Base-by-base conservation (phyloP, 2,797 vertebrate genomes). In the Phalloptychus januarius region DNA sequence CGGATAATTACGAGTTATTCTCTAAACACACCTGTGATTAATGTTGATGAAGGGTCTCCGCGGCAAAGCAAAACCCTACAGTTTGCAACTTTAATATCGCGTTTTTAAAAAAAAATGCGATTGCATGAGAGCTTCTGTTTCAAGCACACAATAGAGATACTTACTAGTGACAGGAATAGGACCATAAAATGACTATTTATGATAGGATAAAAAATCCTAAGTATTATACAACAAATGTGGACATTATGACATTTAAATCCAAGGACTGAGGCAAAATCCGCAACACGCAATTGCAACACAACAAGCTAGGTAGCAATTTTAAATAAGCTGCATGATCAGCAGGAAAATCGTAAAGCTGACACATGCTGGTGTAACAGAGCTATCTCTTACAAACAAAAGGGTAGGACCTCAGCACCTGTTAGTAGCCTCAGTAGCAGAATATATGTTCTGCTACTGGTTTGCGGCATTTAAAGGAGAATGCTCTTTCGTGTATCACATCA, bases 401-500 rank as follows among this genome's bases (percentile, higher is more conserved):
- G 10, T 7, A 38, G n/a, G 18, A 45, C 54, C 25, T 31, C 18
- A 33, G 25, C 36, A 44, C 18, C 10, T 18, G 31, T 3, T 10
- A 25, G 48, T 8, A 52, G 48, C 48, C 48, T 52, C 48, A 23
- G 20, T 10, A 10, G 23, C 8, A 52, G 20, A 25, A 10, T 23
- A 23, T 23, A 23, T 7, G 48, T 25, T 58, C n/a, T 58, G 25
- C n/a, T 28, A 15, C n/a, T 15, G 25, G 28, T 15, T 58, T 58
- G 54, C 12, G n/a, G n/a, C 54, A 58, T 31, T 28, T 58, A 28
- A 52, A 52, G 36, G 38, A 75, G 69, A 44, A 31, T 1, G 23
- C 50, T 58, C 65, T 69, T 71, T 54, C 12, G 40, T 58, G 69
- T n/a, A 65, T 20, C 74, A 79, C 45, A 54, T 73, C 50, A 52